Base-by-base conservation (phyloP, 2,888 invertebrate genomes). In the Himalopsyche kuldschensis region DNA sequence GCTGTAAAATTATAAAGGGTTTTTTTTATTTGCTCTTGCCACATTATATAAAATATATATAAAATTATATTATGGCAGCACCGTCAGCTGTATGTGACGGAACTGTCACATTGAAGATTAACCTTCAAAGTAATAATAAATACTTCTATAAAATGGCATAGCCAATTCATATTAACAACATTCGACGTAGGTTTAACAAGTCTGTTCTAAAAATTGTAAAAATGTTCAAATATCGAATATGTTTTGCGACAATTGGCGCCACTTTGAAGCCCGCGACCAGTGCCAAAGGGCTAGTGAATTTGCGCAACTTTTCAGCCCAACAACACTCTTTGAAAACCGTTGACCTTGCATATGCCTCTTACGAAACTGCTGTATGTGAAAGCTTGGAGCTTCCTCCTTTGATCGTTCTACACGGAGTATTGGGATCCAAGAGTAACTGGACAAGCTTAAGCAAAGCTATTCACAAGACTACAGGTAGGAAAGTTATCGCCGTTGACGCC, bases 401-500 rank as follows among this genome's bases (percentile, higher is more conserved):
- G 78, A 90, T 98, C 4, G 95, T 98, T 79, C 93, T 96, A 88
- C 98, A 98, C 89, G 98, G 97, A 0, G 90, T 98, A 17, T 35
- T 99, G 86, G 97, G 98, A 0, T 95, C 94, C 0, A 98, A 97
- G 89, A 94, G 92, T 83, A 97, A 98, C 88, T 99, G 98, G 97
- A 94, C 95, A 87, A 93, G 94, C 48, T 89, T 98, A 20, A 95
- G 95, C 1, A 97, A 96, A 89, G 93, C 93, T 0, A 91, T 96
- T 80, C 90, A 93, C 84, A 93, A 93, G 85, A 92, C 92, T 81
- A 95, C 94, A 1, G 92, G 93, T 20, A 93, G 94, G 86, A 92
- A 93, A 89, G 96, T 97, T 0, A 93, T 97, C 85, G 92, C 95
- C 6, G 92, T 98, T 46, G 99, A 99, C 90, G 95, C 96, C 6